Base-by-base conservation (phyloP, 2,888 invertebrate genomes). In the Trisateles emortualis region DNA sequence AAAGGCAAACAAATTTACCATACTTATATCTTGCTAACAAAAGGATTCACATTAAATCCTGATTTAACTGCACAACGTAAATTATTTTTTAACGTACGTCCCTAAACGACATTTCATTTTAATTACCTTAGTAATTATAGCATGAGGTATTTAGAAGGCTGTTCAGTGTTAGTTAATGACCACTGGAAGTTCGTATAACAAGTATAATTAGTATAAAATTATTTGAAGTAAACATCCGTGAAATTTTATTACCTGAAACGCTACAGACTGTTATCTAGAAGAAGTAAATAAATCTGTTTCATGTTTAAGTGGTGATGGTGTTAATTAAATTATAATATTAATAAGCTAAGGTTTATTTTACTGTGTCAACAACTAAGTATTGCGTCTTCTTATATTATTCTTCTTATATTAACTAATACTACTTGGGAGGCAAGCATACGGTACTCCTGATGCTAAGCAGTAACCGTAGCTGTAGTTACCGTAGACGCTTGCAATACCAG, bases 121-220 rank as follows among this genome's bases (percentile, higher is more conserved):
- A 77, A 74, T 73, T 61, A 70, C 67, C 45, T 44, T 41, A 64
- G 61, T 76, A 76, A 78, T 76, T 71, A 74, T 55, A 65, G 64
- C 51, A 66, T 66, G 60, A 60, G 64, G 67, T 60, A 73, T 69
- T 69, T 65, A 72, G 63, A 58, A 52, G 52, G 52, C 24, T 47
- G 53, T 62, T 64, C 68, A 70, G 67, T 63, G 62, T 62, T 67
- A 55, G 64, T 64, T 76, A 76, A 76, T 66, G 74, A 54, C 63
- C 64, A 32, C 42, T 55, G 11, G 8, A 22, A 44, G 35, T 52
- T 60, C 55, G 40, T 55, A 44, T 70, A 52, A 57, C 60, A 47
- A 32, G 32, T 68, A 26, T 36, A 17, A 45, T 36, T 39, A 39
- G 39, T 45, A 45, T 39, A 36, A 47, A 52, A 50, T 41, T n/a